Evolutionary conservation across 2,888 invertebrate genomes (phyloP).

Genomic region (Amiota mariae): DNA sequence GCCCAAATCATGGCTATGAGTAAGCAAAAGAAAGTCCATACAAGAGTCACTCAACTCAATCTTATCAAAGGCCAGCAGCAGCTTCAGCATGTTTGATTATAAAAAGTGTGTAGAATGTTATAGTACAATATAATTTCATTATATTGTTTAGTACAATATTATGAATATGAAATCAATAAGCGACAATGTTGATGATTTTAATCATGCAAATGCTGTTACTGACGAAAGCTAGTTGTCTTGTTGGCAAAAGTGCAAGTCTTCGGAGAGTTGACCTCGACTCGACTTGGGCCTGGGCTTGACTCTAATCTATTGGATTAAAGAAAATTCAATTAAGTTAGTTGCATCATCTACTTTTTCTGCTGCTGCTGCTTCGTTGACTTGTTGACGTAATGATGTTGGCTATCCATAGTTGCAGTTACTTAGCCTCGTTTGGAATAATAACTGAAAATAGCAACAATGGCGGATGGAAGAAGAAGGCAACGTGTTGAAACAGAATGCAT

Average conservation of each 20-base stretch:
- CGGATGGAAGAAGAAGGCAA: background rate
- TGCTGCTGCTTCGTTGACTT: background rate
- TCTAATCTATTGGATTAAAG: conserved; percentile 37
- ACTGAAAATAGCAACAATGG: conserved; percentile 6
- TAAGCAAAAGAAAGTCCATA: too few species aligned
- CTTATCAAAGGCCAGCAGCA: background rate
- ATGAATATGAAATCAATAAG: conserved; percentile 37
- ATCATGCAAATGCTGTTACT: background rate
- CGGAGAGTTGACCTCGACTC: background rate
- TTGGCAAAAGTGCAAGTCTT: conserved; percentile 1
- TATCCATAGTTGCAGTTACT: conserved; percentile 10
- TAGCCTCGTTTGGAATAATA: conserved; percentile 2
- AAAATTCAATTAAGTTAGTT: conserved; percentile 30
- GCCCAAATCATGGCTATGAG: too few species aligned
- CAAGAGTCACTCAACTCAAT: too few species aligned
- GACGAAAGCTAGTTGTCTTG: background rate
- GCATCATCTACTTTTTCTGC: conserved; percentile 13
- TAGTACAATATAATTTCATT: conserved; percentile 59
- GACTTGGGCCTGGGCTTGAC: background rate
- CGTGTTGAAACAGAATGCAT: background rate
- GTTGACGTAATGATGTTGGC: background rate
- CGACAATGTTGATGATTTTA: background rate
- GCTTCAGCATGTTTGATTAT: background rate
- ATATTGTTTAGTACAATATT: conserved; percentile 59
- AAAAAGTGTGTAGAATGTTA: background rate